Percentiles rank a stretch among this genome's conserved stretches.
Conservation (phyloP, 2,888 invertebrate species). For the Agriopis marginaria region DNA sequence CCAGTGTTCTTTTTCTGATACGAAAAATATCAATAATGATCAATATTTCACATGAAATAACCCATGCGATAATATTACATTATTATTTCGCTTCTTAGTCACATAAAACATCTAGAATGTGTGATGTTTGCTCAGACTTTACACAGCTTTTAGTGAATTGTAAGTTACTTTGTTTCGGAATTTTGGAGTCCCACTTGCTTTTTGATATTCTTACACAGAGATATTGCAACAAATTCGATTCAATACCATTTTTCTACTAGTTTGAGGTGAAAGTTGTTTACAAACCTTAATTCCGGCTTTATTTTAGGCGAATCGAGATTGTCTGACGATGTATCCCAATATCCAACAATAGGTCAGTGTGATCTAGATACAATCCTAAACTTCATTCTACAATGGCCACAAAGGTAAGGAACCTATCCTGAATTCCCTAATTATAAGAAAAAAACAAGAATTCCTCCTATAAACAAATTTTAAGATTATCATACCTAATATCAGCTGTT, state of each 20-base stretch:
- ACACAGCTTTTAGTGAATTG: slow-evolving; percentile 93
- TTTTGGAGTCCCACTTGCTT: slow-evolving; percentile 63
- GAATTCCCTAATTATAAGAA: background rate
- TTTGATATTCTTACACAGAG: slow-evolving; percentile 49
- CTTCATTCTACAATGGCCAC: slow-evolving; percentile 96
- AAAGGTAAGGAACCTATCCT: slow-evolving; percentile 87
- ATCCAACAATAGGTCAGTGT: slow-evolving; percentile 90
- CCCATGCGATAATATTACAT: slow-evolving; percentile 76
- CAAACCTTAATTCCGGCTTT: slow-evolving; percentile 50
- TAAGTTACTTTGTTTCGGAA: slow-evolving; percentile 85
- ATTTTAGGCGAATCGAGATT: slow-evolving; percentile 93
- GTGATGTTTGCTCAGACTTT: slow-evolving; percentile 98
- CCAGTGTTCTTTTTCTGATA: slow-evolving; percentile 82
- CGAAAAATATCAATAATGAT: slow-evolving; percentile 84
- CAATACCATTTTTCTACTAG: slow-evolving; percentile 22
- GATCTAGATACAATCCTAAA: slow-evolving; percentile 94
- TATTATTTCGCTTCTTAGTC: slow-evolving; percentile 74
- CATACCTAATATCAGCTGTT: slow-evolving; percentile 12
- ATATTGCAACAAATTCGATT: slow-evolving; percentile 40
- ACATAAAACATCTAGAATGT: slow-evolving; percentile 88
- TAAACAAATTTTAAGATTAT: background rate
- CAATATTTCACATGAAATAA: slow-evolving; percentile 71
- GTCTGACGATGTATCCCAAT: slow-evolving; percentile 91
- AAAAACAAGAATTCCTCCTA: background rate
- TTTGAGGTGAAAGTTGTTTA: slow-evolving; percentile 25